Base-by-base conservation (phyloP, 2,888 invertebrate species). In the Unio delphinus region DNA sequence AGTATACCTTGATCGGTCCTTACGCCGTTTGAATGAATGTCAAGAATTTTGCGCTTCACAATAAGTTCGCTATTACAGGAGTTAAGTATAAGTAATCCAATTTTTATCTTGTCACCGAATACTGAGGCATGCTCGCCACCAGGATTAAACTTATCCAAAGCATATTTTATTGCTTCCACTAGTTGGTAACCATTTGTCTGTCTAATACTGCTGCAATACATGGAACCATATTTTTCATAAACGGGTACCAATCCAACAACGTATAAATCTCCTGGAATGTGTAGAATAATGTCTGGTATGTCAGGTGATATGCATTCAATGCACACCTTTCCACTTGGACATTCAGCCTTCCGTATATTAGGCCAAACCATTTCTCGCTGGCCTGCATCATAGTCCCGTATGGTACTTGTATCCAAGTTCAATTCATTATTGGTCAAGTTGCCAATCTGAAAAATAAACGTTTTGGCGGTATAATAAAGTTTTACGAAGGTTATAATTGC, bases 41-140 rank as follows among this genome's bases (percentile, higher is more conserved):
- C 28, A 28, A 30, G 28, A 62, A 62, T 26, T n/a, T 30, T n/a
- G 15, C 28, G 20, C 20, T 62, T 20, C 26, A 30, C 28, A 30
- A 62, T 8, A n/a, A 62, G 26, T 28, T 20, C 28, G 11, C 28
- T 26, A 20, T 62, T 30, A 18, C 62, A 62, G n/a, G 26, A 15
- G 28, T 62, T 62, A 62, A 62, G 8, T 8, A 62, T 2, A 62
- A 62, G n/a, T 26, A 62, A 18, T 28, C 62, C 62, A 15, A 62
- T n/a, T 30, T 18, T 7, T 17, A 26, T 2, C 58, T 26, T 11
- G 58, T 8, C 23, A 15, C 26, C n/a, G 11, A 58, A n/a, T 23
- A n/a, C 15, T 18, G 58, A 11, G 8, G 26, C 18, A 17, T 26
- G 58, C 8, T 26, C 58, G 8, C 26, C 26, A n/a, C 26, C 26